These are phyloP conservation scores for Acropora yongei DNA, from an alignment of 64 coral and sea anemone species.

Conservation along the genomic window DNA sequence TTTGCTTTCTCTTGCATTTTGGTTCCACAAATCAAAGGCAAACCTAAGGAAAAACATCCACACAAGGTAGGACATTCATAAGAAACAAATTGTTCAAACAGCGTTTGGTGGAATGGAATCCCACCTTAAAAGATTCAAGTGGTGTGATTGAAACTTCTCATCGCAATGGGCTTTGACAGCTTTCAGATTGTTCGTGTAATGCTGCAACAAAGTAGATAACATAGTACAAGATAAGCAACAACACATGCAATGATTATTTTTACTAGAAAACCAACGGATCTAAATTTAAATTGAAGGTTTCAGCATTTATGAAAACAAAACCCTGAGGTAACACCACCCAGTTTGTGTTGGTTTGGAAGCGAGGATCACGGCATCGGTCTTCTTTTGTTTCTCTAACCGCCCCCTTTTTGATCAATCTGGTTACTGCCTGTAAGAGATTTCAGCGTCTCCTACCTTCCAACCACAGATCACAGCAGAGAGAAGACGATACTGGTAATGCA, in stretches of 20 bases:
- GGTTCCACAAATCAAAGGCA: constrained; percentile 19
- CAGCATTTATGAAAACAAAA: too few relatives aligned
- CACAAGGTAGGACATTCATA: too few relatives aligned
- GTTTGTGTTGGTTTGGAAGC: too few relatives aligned
- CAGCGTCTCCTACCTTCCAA: constrained; percentile 61
- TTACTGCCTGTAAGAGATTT: not conserved
- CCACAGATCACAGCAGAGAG: not conserved
- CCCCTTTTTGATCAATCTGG: too few relatives aligned
- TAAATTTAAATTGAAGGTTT: too few relatives aligned
- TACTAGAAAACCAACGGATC: too few relatives aligned
- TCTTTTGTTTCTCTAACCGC: too few relatives aligned
- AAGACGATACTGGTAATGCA: constrained; percentile 53
- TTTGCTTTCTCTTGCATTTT: constrained; percentile 4
- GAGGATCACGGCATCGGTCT: too few relatives aligned
- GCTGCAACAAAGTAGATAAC: not conserved
- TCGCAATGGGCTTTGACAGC: not conserved
- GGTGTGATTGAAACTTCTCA: not conserved
- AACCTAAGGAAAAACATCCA: not conserved
- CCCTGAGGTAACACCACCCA: too few relatives aligned
- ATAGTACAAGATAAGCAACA: not conserved
- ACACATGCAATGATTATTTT: too few relatives aligned
- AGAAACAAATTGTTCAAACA: not conserved
- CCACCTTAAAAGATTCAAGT: constrained; percentile 18
- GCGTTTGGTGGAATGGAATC: not conserved
- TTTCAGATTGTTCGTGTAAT: not conserved